phyloP scores from a whole-genome alignment of 2,113 vertebrate species.

The Meles meles region DNA sequence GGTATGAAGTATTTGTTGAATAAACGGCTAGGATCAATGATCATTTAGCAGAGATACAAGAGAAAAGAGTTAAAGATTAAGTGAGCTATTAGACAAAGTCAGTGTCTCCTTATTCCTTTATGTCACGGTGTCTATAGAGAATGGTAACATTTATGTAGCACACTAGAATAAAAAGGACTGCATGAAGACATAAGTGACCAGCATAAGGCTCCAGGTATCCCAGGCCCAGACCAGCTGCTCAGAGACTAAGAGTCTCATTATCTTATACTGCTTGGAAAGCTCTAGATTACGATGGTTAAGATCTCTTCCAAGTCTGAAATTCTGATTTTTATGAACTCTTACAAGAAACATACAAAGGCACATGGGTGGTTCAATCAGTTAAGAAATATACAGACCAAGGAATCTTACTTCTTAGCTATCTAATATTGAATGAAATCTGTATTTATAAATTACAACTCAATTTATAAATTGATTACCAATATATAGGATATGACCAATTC shows the following conservation, averaged over 20 bases:
- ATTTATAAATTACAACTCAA: background rate
- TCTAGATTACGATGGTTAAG: background rate
- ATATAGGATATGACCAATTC: background rate
- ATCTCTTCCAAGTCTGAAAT: background rate
- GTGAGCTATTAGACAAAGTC: background rate
- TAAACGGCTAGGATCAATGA: background rate
- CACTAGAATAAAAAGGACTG: background rate
- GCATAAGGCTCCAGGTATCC: background rate
- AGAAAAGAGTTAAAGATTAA: constrained; percentile 15
- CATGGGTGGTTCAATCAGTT: background rate
- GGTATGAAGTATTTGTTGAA: background rate
- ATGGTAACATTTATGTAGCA: background rate
- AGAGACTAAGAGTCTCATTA: background rate
- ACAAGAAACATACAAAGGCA: background rate
- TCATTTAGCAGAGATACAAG: background rate
- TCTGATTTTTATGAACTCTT: background rate
- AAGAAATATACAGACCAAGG: background rate
- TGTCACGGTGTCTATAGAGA: background rate
- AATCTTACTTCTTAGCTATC: constrained; percentile 1
- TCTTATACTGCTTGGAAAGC: background rate
- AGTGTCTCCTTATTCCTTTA: background rate
- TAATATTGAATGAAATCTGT: background rate
- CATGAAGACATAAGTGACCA: background rate
- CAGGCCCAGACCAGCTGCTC: background rate
- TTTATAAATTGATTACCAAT: background rate